phyloP scores from a whole-genome alignment of 2,888 invertebrate genomes.

The Ditula angustiorana region DNA sequence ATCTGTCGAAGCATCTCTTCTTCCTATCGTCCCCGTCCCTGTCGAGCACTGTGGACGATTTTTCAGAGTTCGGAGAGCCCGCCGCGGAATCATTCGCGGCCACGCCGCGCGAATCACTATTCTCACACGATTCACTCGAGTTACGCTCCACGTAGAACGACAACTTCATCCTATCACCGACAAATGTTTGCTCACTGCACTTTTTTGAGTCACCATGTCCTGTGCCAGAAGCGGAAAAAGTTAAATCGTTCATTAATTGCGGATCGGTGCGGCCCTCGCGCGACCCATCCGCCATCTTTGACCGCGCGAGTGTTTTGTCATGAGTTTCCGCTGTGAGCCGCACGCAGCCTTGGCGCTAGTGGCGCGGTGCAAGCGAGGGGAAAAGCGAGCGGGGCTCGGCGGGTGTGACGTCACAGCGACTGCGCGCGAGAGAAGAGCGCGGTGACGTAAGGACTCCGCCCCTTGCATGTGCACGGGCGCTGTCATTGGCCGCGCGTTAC shows the following conservation, averaged over 20 bases:
- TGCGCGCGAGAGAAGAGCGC: slow-evolving; percentile 78
- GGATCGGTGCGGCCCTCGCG: slow-evolving; percentile 86
- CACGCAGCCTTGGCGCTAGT: slow-evolving; percentile 69
- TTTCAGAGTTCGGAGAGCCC: slow-evolving; percentile 70
- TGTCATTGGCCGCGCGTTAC: slow-evolving; percentile 84
- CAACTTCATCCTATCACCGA: slow-evolving; percentile 74
- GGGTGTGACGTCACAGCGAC: slow-evolving; percentile 82
- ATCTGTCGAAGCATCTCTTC: slow-evolving; percentile 95
- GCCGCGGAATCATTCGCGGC: slow-evolving; percentile 67
- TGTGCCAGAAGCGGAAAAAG: slow-evolving; percentile 82
- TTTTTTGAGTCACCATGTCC: slow-evolving; percentile 83
- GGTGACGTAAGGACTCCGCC: slow-evolving; percentile 84
- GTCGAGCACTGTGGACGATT: slow-evolving; percentile 65
- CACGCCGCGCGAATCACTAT: slow-evolving; percentile 83
- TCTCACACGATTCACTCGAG: slow-evolving; percentile 83
- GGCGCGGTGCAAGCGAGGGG: slow-evolving; percentile 67
- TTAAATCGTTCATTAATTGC: slow-evolving; percentile 84
- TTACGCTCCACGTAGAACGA: slow-evolving; percentile 80
- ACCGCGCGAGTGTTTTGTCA: slow-evolving; percentile 87
- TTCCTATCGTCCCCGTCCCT: slow-evolving; percentile 87
- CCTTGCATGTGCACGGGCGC: slow-evolving; percentile 80
- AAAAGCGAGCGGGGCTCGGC: slow-evolving; percentile 50
- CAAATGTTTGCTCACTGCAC: slow-evolving; percentile 78
- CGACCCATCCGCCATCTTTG: slow-evolving; percentile 94
- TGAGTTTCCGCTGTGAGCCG: slow-evolving; percentile 68